These are phyloP conservation scores for Sminthurides bifidus DNA, from an alignment of 1,140 invertebrate species.

Conservation along the genomic window DNA sequence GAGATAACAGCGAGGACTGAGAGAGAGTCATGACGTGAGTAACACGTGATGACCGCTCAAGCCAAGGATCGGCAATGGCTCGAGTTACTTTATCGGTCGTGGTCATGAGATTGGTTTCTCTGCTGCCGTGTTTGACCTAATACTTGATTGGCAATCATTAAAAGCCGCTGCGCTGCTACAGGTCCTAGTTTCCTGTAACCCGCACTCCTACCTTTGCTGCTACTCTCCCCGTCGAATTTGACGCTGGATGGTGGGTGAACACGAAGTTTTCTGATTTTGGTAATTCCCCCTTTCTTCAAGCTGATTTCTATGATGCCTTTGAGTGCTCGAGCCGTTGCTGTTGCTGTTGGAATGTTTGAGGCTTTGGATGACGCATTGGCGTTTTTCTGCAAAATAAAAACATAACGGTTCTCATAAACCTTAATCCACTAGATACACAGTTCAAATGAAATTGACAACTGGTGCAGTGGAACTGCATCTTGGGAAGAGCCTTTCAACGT, in stretches of 20 bases:
- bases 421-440: no score
- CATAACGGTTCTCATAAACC: no score
- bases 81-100: no score
- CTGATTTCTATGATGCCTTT: constrained; percentile 28
- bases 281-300: constrained; percentile 19
- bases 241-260: constrained; percentile 28
- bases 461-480: no score
- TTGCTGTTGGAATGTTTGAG: constrained; percentile 3
- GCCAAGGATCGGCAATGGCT: no score
- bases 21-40: no score
- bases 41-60: no score
- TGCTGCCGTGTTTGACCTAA: constrained; percentile 15
- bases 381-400: background rate
- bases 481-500: no score
- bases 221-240: constrained; percentile 15
- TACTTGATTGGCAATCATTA: constrained; percentile 26
- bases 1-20: no score
- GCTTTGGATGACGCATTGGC: background rate
- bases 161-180: constrained; percentile 21
- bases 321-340: constrained; percentile 26
- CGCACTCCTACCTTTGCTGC: background rate
- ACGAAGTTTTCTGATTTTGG: constrained; percentile 19
- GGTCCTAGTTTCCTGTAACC: constrained; percentile 27
- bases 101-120: no score
- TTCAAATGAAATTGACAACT: no score